A percentile compares a stretch with the other conserved stretches of the same genome.
These are phyloP conservation scores for Calliopsis andreniformis DNA, from an alignment of 1,140 invertebrate species.

Conservation along the genomic window DNA sequence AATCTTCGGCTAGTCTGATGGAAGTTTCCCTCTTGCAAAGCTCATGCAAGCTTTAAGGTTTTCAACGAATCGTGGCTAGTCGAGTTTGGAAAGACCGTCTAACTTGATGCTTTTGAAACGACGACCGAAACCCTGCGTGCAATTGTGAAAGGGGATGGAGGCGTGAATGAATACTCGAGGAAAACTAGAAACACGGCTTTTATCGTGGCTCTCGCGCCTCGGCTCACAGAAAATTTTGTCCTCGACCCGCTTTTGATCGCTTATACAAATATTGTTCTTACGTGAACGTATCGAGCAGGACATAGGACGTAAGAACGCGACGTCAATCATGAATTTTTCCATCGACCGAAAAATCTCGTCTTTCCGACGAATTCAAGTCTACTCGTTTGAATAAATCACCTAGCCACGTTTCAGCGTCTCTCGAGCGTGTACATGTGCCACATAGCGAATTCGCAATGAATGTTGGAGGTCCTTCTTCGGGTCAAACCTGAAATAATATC, in stretches of 20 bases:
- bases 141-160: background rate
- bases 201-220: background rate
- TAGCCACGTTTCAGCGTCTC: no score
- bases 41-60: constrained; percentile 13
- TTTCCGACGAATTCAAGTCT: background rate
- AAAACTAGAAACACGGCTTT: background rate
- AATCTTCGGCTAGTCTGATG: constrained; percentile 23
- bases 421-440: no score
- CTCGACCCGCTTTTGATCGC: constrained; percentile 19
- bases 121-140: background rate
- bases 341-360: background rate
- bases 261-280: constrained; percentile 20
- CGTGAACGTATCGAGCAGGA: constrained; percentile 7
- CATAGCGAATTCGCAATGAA: no score
- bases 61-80: background rate
- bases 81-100: background rate
- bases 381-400: no score
- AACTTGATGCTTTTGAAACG: background rate
- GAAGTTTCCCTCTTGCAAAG: constrained; percentile 28
- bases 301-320: background rate
- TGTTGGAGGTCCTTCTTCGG: no score
- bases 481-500: no score
- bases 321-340: constrained; percentile 7
- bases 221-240: constrained; percentile 19
- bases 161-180: no score